Evolutionary conservation across 2,888 invertebrate genomes (phyloP), one percentile per base, ranked within the genome.

Genomic region (Luperina nickerlii): DNA sequence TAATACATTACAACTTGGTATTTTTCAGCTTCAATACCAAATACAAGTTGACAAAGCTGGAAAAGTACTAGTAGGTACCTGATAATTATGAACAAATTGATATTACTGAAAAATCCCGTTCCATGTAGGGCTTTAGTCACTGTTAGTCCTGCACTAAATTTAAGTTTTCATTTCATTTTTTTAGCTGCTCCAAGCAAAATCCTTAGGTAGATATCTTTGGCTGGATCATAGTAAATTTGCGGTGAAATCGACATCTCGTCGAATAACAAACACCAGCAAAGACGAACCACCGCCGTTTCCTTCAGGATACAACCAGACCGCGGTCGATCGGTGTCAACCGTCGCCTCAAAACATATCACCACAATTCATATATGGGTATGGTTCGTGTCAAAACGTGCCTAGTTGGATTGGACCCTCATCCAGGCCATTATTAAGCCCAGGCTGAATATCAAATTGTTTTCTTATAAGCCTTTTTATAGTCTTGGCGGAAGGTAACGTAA

Each of bases 401-500:
- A 9, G 18, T 70, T 24, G 32, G 6, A 54, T 24, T 32, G 24
- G 24, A 54, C 8, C 15, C 9, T 70, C 24, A 70, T 70, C 15
- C 51, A 32, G 27, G 32, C 32, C 15, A 67, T 18, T 32, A 73
- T 18, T 20, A 27, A 73, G 15, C 24, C 32, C 67, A 32, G 18
- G 67, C 45, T 45, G 42, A 73, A 48, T 18, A 48, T 48, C 18
- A 24, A 32, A 11, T 24, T 32, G 66, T 32, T 45, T 27, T 66
- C 15, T 66, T 48, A 11, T 5, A 27, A 15, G 0, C 24, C 24
- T 67, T 67, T 73, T 67, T 15, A 67, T 1, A 15, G 67, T 67
- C 32, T 73, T 32, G 6, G 7, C 6, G 32, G 68, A 73, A 73
- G 68, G 73, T 67, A 67, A 73, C 3, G 68, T 67, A 67, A 73